Percentiles rank a stretch among this genome's conserved stretches.
Evolutionary conservation across 2,113 vertebrate genomes (phyloP).

Genomic region (Propithecus coquereli): DNA sequence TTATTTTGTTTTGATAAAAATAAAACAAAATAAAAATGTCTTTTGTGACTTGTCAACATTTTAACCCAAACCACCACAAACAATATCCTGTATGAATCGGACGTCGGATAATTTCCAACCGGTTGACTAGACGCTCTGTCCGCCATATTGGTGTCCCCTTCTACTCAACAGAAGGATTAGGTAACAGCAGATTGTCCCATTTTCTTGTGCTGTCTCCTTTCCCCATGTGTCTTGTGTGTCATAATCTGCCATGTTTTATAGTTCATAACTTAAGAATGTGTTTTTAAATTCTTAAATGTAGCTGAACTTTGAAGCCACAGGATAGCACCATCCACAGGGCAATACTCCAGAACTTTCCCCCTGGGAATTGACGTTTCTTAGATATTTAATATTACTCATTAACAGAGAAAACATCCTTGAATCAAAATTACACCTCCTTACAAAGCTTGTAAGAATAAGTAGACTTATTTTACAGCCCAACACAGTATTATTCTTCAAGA

Average conservation of each 20-base stretch:
- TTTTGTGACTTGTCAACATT: constrained; percentile 24
- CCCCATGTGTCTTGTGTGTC: not conserved
- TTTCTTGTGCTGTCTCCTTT: not conserved
- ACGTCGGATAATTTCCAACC: not conserved
- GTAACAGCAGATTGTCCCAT: not conserved
- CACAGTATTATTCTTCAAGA: not conserved
- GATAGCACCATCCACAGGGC: constrained; percentile 78
- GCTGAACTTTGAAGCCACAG: constrained; percentile 74
- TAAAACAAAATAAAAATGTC: constrained; percentile 47
- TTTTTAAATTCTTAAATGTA: constrained; percentile 52
- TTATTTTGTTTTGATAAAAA: constrained; percentile 78
- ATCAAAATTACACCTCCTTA: not conserved
- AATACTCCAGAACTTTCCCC: constrained; percentile 35
- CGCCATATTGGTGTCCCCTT: constrained; percentile 28
- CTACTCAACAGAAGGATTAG: not conserved
- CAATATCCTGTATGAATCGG: not conserved
- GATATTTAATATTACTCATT: constrained; percentile 10
- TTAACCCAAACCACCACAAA: not conserved
- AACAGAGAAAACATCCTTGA: not conserved
- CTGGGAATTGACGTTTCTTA: constrained; percentile 33
- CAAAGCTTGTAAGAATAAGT: not conserved
- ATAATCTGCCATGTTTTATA: not conserved
- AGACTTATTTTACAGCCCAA: not conserved
- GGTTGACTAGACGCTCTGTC: not conserved
- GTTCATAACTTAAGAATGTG: not conserved